Evolutionary conservation across 2,888 invertebrate species (phyloP).

Genomic region (Apocheima hispidaria): DNA sequence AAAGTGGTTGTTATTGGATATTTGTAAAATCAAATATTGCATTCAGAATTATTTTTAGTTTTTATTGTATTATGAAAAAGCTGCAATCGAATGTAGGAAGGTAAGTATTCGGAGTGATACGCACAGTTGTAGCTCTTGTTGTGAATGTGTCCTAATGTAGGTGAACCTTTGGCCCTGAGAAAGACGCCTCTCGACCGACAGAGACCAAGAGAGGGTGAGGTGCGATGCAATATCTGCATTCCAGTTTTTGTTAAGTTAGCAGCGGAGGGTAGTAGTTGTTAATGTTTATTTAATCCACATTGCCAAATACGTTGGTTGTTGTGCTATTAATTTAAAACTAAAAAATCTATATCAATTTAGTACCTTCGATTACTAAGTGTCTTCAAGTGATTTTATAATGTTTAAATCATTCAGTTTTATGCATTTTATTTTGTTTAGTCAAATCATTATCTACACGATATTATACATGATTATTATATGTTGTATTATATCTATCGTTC

Average conservation of each 20-base stretch:
- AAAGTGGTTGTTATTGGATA: constrained; percentile 82
- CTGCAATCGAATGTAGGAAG: constrained; percentile 81
- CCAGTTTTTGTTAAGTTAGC: constrained; percentile 82
- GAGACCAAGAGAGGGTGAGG: constrained; percentile 68
- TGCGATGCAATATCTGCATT: constrained; percentile 86
- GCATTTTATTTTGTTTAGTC: constrained; percentile 86
- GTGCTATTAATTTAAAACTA: constrained; percentile 80
- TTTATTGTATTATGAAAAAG: constrained; percentile 73
- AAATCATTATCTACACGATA: constrained; percentile 81
- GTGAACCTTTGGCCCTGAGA: constrained; percentile 54
- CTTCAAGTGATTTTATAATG: constrained; percentile 80
- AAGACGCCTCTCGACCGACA: constrained; percentile 41
- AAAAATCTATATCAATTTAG: constrained; percentile 76
- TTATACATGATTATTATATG: constrained; percentile 75
- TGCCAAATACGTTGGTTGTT: constrained; percentile 85
- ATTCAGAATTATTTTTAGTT: constrained; percentile 82
- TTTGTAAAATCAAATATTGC: constrained; percentile 78
- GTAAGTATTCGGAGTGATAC: constrained; percentile 79
- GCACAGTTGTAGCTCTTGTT: constrained; percentile 77
- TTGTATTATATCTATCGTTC: constrained; percentile 82
- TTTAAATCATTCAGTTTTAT: constrained; percentile 84
- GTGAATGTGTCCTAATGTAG: constrained; percentile 65
- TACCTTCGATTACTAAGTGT: constrained; percentile 82
- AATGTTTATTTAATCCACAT: constrained; percentile 80
- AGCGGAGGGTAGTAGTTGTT: constrained; percentile 77